Evolutionary conservation across 2,113 vertebrate species (phyloP), one percentile per base, ranked within the genome.

Genomic region (Cyprinodon variegatus): DNA sequence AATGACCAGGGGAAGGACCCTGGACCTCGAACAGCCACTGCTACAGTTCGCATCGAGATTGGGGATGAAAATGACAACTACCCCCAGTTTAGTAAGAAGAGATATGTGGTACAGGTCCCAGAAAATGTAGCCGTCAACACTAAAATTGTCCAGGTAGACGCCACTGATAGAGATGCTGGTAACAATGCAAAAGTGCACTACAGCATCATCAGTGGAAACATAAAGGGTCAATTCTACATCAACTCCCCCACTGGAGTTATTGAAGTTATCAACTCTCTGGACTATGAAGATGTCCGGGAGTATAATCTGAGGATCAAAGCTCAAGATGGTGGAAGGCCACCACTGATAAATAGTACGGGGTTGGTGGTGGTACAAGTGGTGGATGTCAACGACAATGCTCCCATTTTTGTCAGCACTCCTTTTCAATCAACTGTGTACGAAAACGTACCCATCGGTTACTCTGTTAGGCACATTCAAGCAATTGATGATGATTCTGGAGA

Each of bases 61-160:
- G 98, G 98, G 86, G 98, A 99, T 0, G 98, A 99, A 82, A 99
- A 99, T 0, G 98, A 99, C 90, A 99, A 99, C 90, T 97, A 95
- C 79, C 98, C 98, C 0, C 98, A 99, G 93, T 99, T 99, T 88
- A 96, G 95, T 0, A 94, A 97, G 88, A 97, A 97, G 78, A 94
- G 96, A 61, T 99, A 99, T 0, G 90, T 97, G 15, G 96, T 98
- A 0, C 96, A 95, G 82, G 95, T 99, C 76, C 95, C 93, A 0
- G 98, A 99, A 84, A 96, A 99, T 0, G 94, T 96, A 53, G 90
- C 93, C 0, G 94, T 96, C 36, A 97, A 97, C 92, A 97, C 95
- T 2, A 93, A 96, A 20, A 93, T 99, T 71, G 92, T 96, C 65
- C 96, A 96, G 45, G 97, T 99, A 29, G 95, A 96, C 83, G 98